Evolutionary conservation across 2,113 vertebrate genomes (phyloP), one percentile per base, ranked within the genome.

Genomic region (Saccopteryx leptura): DNA sequence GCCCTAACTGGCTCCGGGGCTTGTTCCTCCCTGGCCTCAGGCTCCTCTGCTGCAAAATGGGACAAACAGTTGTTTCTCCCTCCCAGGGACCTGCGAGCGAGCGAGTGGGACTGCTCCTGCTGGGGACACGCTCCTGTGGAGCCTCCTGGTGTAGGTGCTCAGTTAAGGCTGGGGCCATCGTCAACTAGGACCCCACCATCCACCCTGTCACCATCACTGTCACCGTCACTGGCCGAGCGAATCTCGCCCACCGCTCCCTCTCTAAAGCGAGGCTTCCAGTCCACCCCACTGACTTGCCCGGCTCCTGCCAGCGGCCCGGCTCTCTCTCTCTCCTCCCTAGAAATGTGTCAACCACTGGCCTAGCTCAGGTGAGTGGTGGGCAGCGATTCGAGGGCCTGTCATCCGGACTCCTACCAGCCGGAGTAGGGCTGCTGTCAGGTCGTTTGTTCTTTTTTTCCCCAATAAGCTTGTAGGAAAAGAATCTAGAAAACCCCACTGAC

Each of bases 401-500:
- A 14, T 33, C 48, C 61, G 61, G 74, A 69, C 58, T 82, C 69
- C 82, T 54, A 93, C 66, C 28, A 78, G 85, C 17, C 72, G 94
- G 31, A 92, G 76, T 52, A 93, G 95, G 58, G n/a, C 66, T 90
- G 68, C 39, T 92, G 26, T 68, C 66, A 84, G 19, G 39, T 50
- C 6, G 19, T 88, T 21, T 66, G 28, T 54, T 75, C 52, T 88
- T 39, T 60, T 46, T 18, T 56, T 82, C 54, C 48, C 63, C 69
- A 0, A 17, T 71, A 58, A 93, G n/a, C 81, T 52, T 80, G 85
- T 33, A 13, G 74, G 74, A 93, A 80, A 95, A 84, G 39, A 92
- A 81, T 94, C 96, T 88, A 94, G 54, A 94, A 81, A 95, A 95
- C 88, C 31, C 17, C 68, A 58, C 4, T 80, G 58, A 96, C 69